These are phyloP conservation scores for Spinus olivaceus DNA, from an alignment of 2,797 vertebrate species.

Conservation along the genomic window DNA sequence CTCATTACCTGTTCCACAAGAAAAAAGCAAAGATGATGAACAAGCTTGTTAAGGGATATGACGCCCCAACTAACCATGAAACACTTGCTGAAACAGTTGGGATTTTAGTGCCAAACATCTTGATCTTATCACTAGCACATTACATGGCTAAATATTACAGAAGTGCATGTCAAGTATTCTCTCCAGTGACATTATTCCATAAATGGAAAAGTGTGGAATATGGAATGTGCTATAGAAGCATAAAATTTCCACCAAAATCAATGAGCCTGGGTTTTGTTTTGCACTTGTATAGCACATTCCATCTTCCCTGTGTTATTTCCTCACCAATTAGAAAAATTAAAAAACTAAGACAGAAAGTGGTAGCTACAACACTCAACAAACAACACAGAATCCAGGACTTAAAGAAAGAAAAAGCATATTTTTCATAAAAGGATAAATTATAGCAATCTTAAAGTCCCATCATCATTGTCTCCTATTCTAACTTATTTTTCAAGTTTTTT, in stretches of 20 bases:
- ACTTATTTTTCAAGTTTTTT: not conserved
- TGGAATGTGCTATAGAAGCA: conserved; percentile 42
- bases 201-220: conserved; percentile 54
- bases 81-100: conserved; percentile 36
- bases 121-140: conserved; percentile 51
- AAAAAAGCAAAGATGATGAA: conserved; percentile 30
- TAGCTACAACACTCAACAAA: not conserved
- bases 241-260: conserved; percentile 53
- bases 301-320: not conserved
- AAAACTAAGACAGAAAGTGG: not conserved
- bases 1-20: conserved; percentile 23
- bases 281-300: not conserved
- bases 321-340: conserved; percentile 59
- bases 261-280: not conserved
- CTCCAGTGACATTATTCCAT: conserved; percentile 42
- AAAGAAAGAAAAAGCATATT: not conserved
- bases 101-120: conserved; percentile 59
- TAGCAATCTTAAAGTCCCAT: not conserved
- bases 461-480: not conserved
- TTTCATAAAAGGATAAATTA: not conserved
- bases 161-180: conserved; percentile 37
- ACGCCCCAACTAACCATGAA: conserved; percentile 49
- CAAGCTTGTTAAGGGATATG: conserved; percentile 29
- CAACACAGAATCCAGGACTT: not conserved
- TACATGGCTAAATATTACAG: conserved; percentile 40